Percentiles rank a stretch among this genome's conserved stretches.
Conservation (phyloP, 2,113 vertebrate species). For the Prolemur simus region DNA sequence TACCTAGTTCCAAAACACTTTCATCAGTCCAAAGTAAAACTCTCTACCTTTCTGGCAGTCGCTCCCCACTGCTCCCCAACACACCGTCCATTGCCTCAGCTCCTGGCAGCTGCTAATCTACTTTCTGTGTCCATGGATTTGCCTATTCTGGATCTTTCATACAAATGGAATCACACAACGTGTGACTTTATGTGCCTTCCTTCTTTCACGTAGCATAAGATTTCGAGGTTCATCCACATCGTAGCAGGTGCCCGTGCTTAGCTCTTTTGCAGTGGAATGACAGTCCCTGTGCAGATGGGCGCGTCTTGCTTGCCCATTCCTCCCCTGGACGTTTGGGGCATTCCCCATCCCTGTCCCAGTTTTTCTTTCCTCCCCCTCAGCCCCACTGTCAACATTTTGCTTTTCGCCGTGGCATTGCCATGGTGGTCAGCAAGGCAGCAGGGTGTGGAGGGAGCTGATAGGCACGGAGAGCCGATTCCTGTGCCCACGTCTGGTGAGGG, state of each 20-base stretch:
- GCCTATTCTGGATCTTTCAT: rapidly evolving
- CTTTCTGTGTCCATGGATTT: neutral
- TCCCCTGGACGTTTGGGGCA: rapidly evolving
- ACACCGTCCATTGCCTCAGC: too few species aligned
- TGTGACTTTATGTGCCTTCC: neutral
- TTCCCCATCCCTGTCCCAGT: too few species aligned
- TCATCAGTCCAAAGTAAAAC: neutral
- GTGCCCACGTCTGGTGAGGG: rapidly evolving
- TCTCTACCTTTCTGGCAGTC: neutral
- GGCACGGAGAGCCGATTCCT: neutral
- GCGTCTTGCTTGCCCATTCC: rapidly evolving
- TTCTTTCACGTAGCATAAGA: rapidly evolving
- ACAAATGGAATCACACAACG: rapidly evolving
- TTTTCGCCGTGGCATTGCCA: neutral
- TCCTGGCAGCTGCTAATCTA: rapidly evolving
- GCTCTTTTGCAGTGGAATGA: rapidly evolving
- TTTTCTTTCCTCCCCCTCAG: neutral
- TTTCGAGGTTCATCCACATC: too few species aligned
- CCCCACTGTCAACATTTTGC: too few species aligned
- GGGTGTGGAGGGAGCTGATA: rapidly evolving
- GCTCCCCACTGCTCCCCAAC: rapidly evolving
- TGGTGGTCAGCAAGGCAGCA: neutral
- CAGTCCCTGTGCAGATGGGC: rapidly evolving
- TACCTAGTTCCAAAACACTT: neutral
- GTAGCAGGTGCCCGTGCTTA: rapidly evolving